phyloP scores from a whole-genome alignment of 2,888 invertebrate genomes.

The Chymomyza fuscimana region DNA sequence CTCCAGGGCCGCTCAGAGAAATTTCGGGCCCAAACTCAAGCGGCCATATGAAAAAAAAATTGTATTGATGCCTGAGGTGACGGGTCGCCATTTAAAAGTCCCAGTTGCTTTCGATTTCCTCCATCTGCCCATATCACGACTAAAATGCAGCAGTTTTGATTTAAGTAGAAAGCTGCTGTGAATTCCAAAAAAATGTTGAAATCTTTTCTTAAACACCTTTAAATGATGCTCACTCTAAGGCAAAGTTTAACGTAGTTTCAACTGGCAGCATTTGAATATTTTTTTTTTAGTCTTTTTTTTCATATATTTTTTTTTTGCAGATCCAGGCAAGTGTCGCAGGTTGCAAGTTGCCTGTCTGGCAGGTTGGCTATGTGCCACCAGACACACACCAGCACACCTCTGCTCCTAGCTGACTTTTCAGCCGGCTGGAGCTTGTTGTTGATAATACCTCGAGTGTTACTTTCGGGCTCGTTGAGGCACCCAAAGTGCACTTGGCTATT shows the following conservation, averaged over 20 bases:
- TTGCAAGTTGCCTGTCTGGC: neutral
- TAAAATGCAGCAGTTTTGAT: no score
- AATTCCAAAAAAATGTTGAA: no score
- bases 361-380: neutral
- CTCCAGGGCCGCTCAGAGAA: no score
- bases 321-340: neutral
- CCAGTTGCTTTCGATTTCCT: no score
- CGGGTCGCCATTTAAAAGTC: no score
- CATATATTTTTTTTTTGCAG: neutral
- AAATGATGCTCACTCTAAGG: neutral
- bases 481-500: slow-evolving; percentile 53
- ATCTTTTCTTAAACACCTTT: neutral
- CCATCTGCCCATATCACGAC: no score
- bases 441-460: slow-evolving; percentile 46
- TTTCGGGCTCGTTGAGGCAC: slow-evolving; percentile 47
- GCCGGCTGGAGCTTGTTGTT: slow-evolving; percentile 24
- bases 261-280: slow-evolving; percentile 38
- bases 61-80: no score
- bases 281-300: slow-evolving; percentile 8
- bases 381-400: neutral
- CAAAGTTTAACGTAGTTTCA: neutral
- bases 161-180: no score
- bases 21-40: no score
- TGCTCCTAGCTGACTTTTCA: neutral
- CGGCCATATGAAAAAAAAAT: no score